phyloP scores from a whole-genome alignment of 2,797 vertebrate genomes.

The Pantherophis alleghaniensis region DNA sequence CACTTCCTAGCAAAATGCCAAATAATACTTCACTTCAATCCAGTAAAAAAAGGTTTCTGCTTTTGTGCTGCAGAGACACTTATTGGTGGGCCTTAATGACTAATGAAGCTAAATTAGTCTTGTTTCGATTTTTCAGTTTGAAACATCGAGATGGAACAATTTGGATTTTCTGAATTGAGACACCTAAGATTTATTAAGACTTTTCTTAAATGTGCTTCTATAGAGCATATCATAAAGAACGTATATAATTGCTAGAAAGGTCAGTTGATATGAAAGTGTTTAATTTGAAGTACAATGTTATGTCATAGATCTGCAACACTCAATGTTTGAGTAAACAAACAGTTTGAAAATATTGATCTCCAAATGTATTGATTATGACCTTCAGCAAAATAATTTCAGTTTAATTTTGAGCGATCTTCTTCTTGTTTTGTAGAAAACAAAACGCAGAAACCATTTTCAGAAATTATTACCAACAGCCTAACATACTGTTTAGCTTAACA shows the following conservation, averaged over 20 bases:
- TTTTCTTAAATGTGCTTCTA: conserved; percentile 38
- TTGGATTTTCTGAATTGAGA: neutral
- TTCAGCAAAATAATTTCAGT: conserved; percentile 55
- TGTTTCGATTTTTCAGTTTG: neutral
- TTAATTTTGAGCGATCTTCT: conserved; percentile 24
- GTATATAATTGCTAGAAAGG: conserved; percentile 73
- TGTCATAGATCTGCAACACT: conserved; percentile 56
- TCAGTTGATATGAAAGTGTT: conserved; percentile 74
- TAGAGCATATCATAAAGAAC: conserved; percentile 69
- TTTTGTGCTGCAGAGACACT: neutral
- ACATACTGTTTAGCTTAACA: conserved; percentile 23
- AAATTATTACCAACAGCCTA: conserved; percentile 21
- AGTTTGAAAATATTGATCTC: conserved; percentile 67
- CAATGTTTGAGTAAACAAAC: conserved; percentile 71
- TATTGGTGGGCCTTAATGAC: neutral
- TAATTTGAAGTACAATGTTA: conserved; percentile 75
- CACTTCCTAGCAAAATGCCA: neutral
- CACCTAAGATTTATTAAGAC: conserved; percentile 70
- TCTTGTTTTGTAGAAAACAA: conserved; percentile 24
- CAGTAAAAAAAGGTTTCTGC: neutral
- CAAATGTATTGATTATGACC: conserved; percentile 63
- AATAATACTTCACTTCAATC: neutral
- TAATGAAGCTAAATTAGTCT: neutral
- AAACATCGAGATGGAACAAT: neutral
- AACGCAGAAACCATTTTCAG: neutral